phyloP scores from a whole-genome alignment of 2,113 vertebrate species.

The Sinocyclocheilus maitianheensis region DNA sequence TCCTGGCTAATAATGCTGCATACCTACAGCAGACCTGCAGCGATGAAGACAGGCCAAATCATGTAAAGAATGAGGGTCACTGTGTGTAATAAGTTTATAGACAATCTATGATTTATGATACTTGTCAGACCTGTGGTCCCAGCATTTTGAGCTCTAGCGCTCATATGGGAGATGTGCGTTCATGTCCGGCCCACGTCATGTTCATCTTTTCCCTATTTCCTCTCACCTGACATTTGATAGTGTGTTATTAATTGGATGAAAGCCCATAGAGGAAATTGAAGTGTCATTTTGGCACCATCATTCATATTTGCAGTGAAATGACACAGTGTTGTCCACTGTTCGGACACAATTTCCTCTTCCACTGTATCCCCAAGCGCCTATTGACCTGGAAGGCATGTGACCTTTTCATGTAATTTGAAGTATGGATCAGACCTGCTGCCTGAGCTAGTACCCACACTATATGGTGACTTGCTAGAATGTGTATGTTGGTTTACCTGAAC shows the following conservation, averaged over 20 bases:
- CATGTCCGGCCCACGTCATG: background rate
- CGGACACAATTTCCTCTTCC: slow-evolving; percentile 24
- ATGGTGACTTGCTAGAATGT: slow-evolving; percentile 4
- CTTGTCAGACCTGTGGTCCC: slow-evolving; percentile 1
- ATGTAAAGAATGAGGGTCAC: slow-evolving; percentile 28
- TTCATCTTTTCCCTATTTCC: slow-evolving; percentile 14
- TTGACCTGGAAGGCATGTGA: slow-evolving; percentile 35
- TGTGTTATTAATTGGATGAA: background rate
- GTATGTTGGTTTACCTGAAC: slow-evolving; percentile 6
- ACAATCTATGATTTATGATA: slow-evolving; percentile 14
- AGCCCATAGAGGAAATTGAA: slow-evolving; percentile 16
- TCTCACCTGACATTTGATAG: slow-evolving; percentile 11
- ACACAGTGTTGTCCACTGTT: background rate
- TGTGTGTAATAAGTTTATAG: slow-evolving; percentile 17
- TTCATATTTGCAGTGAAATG: slow-evolving; percentile 17
- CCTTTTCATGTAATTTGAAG: slow-evolving; percentile 41
- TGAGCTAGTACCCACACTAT: slow-evolving; percentile 7
- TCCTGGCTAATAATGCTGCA: slow-evolving; percentile 66
- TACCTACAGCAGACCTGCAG: slow-evolving; percentile 47
- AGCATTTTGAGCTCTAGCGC: background rate
- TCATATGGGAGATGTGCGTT: background rate
- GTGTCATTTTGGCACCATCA: background rate
- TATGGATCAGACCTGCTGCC: slow-evolving; percentile 8
- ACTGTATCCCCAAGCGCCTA: background rate
- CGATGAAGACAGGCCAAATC: slow-evolving; percentile 34